Evolutionary conservation across 2,888 invertebrate species (phyloP), one percentile per base, ranked within the genome.

Genomic region (Zygothrica quintamaculata): DNA sequence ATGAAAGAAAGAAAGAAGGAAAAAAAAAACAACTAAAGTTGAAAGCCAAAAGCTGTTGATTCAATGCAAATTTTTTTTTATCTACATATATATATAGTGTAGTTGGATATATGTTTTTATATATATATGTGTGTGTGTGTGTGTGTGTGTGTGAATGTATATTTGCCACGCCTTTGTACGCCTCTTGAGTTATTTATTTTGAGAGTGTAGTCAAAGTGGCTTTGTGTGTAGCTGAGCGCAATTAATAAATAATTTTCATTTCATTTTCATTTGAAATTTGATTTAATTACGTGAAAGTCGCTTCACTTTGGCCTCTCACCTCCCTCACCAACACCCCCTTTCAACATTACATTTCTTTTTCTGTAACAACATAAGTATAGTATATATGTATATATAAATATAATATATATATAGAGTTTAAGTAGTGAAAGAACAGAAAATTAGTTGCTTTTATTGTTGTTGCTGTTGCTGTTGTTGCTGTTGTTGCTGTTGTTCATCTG

Each of bases 161-260:
- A 8, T 29, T 2, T 29, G 29, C 46, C 56, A 47, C 61, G 42
- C 39, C n/a, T 29, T 13, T 18, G 7, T 9, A 15, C 1, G 11
- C 25, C 18, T 12, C 18, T 22, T 22, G 18, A 3, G 18, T 22
- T 8, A 9, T 22, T n/a, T 22, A 34, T n/a, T 31, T 31, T 8
- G 12, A 15, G 13, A 13, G 6, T 44, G 1, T n/a, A 12, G 6
- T 31, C 60, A 39, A 65, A 64, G 57, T 65, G 65, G 51, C 39
- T 65, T 65, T 65, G 53, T 51, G 61, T 56, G 64, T 69, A 39
- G 55, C 22, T 50, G 11, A 9, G 48, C 44, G 52, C 73, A 84
- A 84, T 84, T 84, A 84, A 84, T 84, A 84, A 78, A 80, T 80
- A 69, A 85, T 85, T 84, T 85, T 68, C 80, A 85, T 85, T 84